Evolutionary conservation across 64 coral and sea anemone genomes (phyloP), one percentile per base, ranked within the genome.

Genomic region (Montipora foliosa): DNA sequence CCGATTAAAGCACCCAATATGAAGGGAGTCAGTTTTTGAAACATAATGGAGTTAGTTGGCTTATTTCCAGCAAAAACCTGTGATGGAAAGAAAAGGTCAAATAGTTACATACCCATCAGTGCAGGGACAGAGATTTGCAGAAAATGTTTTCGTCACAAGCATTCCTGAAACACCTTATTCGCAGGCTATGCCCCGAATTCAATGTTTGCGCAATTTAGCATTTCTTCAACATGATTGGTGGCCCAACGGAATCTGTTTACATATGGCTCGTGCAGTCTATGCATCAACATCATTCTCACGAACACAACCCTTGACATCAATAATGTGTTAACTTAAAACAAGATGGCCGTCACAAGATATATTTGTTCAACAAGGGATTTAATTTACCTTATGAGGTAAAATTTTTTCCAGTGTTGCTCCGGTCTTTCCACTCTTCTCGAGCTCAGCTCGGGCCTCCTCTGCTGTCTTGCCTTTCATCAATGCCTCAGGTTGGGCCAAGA

Each of bases 391-490:
- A 49, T 99, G 97, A 11, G 97, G 97, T 4, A 90, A 67, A 55
- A 99, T 81, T 37, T 82, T 90, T 16, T 94, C 89, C 19, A 94
- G 45, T 22, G 93, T 76, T 60, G 94, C 89, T 73, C 91, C 91
- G 20, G 83, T 73, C 81, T 89, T 80, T 10, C 91, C 93, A 72
- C 88, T 89, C 64, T 73, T 79, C 76, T 94, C 77, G 44, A 99
- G 84, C 81, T 99, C 97, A 70, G 76, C 57, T 8, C 75, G 74
- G 19, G 79, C 97, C 47, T 99, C 97, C 29, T 96, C 95, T 8
- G 76, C 49, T 4, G 98, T 99, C 52, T 99, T 99, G 29, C 98
- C 98, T 80, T 99, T 99, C 95, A 99, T 99, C 62, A 99, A 59
- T 52, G 98, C 98, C 79, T 99, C 98, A 8, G 98, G 93, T 75